A percentile compares a stretch with the other conserved stretches of the same genome.
These are phyloP conservation scores for Hermaeophaga mercurialis DNA, from an alignment of 2,888 invertebrate genomes.

Conservation along the genomic window DNA sequence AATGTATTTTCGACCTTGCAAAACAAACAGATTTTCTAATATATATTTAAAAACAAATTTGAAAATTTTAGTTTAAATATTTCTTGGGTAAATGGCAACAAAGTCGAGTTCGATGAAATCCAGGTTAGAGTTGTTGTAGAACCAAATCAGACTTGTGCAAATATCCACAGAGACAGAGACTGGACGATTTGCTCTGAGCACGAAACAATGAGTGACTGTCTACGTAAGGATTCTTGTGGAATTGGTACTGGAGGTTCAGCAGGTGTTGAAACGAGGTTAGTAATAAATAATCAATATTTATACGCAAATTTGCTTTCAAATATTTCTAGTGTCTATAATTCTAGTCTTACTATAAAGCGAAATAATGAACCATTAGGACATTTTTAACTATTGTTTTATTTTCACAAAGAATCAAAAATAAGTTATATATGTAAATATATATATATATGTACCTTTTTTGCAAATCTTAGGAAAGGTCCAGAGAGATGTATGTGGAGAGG, in stretches of 20 bases:
- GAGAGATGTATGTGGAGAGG: conserved; percentile 63
- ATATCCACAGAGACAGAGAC: conserved; percentile 40
- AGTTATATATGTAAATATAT: too few relatives aligned
- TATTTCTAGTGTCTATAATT: not conserved
- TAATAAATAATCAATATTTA: too few relatives aligned
- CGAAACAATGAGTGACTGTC: conserved; percentile 60
- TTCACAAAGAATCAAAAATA: too few relatives aligned
- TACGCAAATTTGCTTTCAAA: too few relatives aligned
- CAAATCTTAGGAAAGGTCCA: conserved; percentile 37
- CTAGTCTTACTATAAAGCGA: too few relatives aligned
- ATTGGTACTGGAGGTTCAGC: conserved; percentile 59
- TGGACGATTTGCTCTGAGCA: conserved; percentile 60
- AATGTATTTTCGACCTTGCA: too few relatives aligned
- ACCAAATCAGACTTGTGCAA: conserved; percentile 46
- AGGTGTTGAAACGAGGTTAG: conserved; percentile 38
- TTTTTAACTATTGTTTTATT: too few relatives aligned
- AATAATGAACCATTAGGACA: too few relatives aligned
- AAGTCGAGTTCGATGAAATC: conserved; percentile 46
- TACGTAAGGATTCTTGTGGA: conserved; percentile 60
- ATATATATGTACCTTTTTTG: too few relatives aligned
- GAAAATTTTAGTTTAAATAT: conserved; percentile 56
- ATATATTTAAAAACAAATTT: too few relatives aligned
- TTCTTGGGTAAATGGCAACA: conserved; percentile 52
- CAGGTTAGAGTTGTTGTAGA: conserved; percentile 52
- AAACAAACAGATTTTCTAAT: too few relatives aligned